Percentiles rank a stretch among this genome's conserved stretches.
These are phyloP conservation scores for Malacoraja senta DNA, from an alignment of 2,797 vertebrate genomes.

Conservation along the genomic window DNA sequence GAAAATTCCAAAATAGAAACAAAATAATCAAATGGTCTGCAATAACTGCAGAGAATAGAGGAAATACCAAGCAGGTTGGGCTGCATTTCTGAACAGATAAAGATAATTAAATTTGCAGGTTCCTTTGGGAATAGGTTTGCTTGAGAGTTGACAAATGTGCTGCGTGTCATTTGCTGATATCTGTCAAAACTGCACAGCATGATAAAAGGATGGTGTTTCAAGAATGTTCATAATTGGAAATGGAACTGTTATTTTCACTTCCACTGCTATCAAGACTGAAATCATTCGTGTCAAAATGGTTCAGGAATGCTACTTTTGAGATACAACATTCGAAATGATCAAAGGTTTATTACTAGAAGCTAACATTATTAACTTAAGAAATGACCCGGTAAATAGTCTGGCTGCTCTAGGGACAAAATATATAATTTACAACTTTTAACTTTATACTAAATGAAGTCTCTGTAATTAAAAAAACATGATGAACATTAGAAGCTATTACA, in stretches of 20 bases:
- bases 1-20: neutral
- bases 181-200: neutral
- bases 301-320: neutral
- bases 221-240: neutral
- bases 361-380: neutral
- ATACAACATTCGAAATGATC: neutral
- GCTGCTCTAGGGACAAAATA: neutral
- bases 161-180: neutral
- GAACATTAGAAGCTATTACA: neutral
- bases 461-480: neutral
- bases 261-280: neutral
- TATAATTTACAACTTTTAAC: neutral
- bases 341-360: neutral
- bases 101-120: neutral
- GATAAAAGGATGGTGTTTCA: neutral
- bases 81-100: no score
- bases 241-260: neutral
- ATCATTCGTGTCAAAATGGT: neutral
- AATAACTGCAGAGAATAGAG: no score
- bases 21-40: neutral
- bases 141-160: neutral
- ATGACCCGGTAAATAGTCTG: neutral
- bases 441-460: neutral
- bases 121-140: neutral
- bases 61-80: no score